Conservation (phyloP, 2,888 invertebrate species). For the Laspeyria flexula region DNA sequence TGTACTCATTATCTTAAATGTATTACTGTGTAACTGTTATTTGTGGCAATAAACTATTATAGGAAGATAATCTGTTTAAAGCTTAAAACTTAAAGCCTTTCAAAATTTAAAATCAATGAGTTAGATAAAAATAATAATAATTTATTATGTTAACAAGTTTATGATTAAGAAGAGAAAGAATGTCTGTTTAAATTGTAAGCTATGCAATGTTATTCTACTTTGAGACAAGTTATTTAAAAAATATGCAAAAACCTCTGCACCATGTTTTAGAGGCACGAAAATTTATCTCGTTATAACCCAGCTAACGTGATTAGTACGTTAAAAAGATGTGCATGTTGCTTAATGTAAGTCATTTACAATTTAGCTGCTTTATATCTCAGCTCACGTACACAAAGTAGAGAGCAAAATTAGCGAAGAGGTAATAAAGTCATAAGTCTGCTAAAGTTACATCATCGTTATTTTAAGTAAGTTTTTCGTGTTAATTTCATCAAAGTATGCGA, state of each 20-base stretch:
- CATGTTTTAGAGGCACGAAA: neutral
- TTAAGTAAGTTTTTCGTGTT: conserved; percentile 10
- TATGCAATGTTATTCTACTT: too few species aligned
- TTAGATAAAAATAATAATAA: too few species aligned
- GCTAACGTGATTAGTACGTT: conserved; percentile 25
- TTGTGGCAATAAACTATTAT: too few species aligned
- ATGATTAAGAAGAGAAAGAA: too few species aligned
- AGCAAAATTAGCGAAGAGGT: conserved; percentile 41
- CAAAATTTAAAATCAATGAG: too few species aligned
- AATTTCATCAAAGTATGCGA: conserved; percentile 20
- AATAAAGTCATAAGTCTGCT: conserved; percentile 36
- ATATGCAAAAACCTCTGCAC: neutral
- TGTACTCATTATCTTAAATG: too few species aligned
- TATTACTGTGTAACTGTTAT: too few species aligned
- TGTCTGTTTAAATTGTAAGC: too few species aligned
- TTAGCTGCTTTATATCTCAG: conserved; percentile 18
- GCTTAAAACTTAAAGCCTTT: too few species aligned
- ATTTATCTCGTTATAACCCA: conserved; percentile 71
- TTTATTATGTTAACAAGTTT: too few species aligned
- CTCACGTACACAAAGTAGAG: conserved; percentile 34
- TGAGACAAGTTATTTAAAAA: neutral
- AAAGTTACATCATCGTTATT: conserved; percentile 7
- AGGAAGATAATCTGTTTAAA: too few species aligned
- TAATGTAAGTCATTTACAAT: conserved; percentile 31
- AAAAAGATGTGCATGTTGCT: conserved; percentile 27